A percentile compares a stretch with the other conserved stretches of the same genome.
Evolutionary conservation across 2,797 vertebrate species (phyloP).

Genomic region (Sardinella longiceps): DNA sequence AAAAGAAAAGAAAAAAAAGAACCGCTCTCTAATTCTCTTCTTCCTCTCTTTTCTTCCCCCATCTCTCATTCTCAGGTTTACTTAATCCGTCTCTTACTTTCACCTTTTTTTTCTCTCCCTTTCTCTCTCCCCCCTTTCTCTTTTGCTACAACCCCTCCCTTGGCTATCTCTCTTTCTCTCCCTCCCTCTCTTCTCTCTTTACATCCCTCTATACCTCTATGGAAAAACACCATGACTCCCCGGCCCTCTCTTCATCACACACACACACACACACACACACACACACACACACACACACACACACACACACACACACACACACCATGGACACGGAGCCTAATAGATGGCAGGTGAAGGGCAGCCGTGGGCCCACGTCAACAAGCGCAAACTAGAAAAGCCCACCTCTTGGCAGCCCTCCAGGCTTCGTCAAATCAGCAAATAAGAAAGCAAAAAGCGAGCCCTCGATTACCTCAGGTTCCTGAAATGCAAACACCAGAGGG

Average conservation of each 20-base stretch:
- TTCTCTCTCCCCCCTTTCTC: background rate
- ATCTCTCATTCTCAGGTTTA: background rate
- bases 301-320: background rate
- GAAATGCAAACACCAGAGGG: conserved; percentile 39
- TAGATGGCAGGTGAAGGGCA: background rate
- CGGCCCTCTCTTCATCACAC: background rate
- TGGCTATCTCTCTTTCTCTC: background rate
- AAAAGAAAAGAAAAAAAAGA: background rate
- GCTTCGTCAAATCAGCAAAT: conserved; percentile 55
- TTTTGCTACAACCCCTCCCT: background rate
- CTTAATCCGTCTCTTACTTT: background rate
- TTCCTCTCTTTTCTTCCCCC: background rate
- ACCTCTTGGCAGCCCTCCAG: conserved; percentile 60
- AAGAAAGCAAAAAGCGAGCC: conserved; percentile 49
- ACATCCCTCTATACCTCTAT: background rate
- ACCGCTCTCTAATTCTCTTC: background rate
- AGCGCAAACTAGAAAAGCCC: background rate
- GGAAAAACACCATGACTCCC: background rate
- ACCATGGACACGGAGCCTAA: background rate
- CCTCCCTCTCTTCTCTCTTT: background rate
- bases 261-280: background rate
- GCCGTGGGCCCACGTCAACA: background rate
- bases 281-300: background rate
- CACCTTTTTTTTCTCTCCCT: background rate
- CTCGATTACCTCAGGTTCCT: conserved; percentile 46